Evolutionary conservation across 2,113 vertebrate species (phyloP).

Genomic region (Pachyramphus minor): DNA sequence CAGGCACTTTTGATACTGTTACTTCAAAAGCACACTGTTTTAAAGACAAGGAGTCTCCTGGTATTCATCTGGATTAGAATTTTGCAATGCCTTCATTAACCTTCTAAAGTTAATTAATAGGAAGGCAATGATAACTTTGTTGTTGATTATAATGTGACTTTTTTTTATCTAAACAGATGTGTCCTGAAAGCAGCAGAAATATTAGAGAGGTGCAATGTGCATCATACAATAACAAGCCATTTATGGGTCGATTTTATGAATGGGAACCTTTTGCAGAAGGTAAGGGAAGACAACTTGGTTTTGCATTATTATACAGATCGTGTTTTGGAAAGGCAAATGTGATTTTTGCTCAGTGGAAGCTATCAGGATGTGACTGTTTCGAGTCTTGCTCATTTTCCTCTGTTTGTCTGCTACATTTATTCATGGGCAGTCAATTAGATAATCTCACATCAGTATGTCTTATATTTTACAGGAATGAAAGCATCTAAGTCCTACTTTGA

Average conservation of each 20-base stretch:
- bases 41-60: not conserved
- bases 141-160: not conserved
- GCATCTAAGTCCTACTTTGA: not conserved
- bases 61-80: not conserved
- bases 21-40: not conserved
- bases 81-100: not conserved
- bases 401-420: not conserved
- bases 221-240: conserved; percentile 90
- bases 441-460: not conserved
- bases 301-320: not conserved
- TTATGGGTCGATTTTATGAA: conserved; percentile 94
- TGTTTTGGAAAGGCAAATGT: not conserved
- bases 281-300: conserved; percentile 60
- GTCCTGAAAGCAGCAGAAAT: conserved; percentile 83
- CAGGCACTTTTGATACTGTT: not conserved
- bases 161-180: conserved; percentile 75
- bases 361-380: not conserved
- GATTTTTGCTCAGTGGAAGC: not conserved
- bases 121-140: not conserved
- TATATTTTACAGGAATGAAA: not conserved
- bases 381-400: not conserved
- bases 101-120: not conserved
- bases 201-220: conserved; percentile 90
- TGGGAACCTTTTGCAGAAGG: conserved; percentile 97
- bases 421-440: not conserved